Conservation (phyloP, 2,888 invertebrate species). For the Papilio protenor region DNA sequence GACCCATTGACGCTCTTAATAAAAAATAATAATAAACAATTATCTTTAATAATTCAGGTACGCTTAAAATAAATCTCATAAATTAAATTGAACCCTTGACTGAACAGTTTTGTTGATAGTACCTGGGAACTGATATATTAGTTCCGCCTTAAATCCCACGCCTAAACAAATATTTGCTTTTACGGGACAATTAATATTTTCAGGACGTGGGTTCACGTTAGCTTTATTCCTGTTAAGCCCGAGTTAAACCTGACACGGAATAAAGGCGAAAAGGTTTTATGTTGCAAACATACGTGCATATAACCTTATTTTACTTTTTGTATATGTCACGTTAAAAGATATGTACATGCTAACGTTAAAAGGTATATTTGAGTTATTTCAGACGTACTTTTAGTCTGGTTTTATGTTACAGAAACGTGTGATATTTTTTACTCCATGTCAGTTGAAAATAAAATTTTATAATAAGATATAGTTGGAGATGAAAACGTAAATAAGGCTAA, state of each 20-base stretch:
- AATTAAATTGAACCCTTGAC: conserved; percentile 33
- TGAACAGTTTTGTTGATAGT: conserved; percentile 34
- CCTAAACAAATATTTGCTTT: conserved; percentile 42
- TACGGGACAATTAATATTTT: conserved; percentile 39
- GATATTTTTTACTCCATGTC: not conserved
- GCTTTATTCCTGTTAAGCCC: conserved; percentile 24
- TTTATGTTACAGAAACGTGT: not conserved
- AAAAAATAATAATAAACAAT: not conserved
- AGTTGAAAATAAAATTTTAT: too few relatives aligned
- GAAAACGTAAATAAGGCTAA: too few relatives aligned
- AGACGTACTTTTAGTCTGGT: not conserved
- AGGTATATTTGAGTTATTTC: not conserved
- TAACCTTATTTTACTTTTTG: conserved; percentile 4
- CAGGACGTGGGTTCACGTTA: conserved; percentile 33
- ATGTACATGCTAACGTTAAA: not conserved
- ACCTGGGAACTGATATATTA: conserved; percentile 36
- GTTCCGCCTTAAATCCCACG: conserved; percentile 34
- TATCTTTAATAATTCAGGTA: not conserved
- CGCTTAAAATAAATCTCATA: conserved; percentile 19
- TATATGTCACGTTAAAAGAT: conserved; percentile 13
- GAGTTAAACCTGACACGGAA: conserved; percentile 13
- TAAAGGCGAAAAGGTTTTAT: conserved; percentile 29
- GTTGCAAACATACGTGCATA: conserved; percentile 14
- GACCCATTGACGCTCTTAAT: too few relatives aligned
- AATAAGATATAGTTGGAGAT: too few relatives aligned